Percentiles rank a stretch among this genome's conserved stretches.
Evolutionary conservation across 2,113 vertebrate genomes (phyloP).

Genomic region (Notiomystis cincta): DNA sequence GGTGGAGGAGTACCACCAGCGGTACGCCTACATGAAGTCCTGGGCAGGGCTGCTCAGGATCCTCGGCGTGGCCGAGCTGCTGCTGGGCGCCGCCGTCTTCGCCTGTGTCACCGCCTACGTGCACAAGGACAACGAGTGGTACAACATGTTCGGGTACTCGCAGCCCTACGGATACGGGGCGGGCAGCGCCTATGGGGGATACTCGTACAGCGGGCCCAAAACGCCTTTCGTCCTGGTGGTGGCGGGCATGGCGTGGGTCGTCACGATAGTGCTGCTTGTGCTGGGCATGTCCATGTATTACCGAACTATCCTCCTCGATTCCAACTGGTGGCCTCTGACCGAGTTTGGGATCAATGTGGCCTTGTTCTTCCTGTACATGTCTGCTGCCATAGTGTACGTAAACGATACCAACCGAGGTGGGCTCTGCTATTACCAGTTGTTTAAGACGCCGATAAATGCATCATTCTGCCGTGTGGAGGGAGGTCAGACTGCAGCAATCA

Average conservation of each 20-base stretch:
- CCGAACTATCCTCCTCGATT: constrained; percentile 89
- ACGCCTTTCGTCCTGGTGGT: constrained; percentile 88
- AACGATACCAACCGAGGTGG: constrained; percentile 88
- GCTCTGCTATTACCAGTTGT: constrained; percentile 83
- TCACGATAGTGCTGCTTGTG: constrained; percentile 84
- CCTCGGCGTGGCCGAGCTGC: constrained; percentile 81
- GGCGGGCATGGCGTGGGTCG: constrained; percentile 84
- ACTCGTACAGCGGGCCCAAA: constrained; percentile 85
- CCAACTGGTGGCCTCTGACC: constrained; percentile 91
- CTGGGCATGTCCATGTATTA: constrained; percentile 94
- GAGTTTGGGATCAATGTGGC: constrained; percentile 86
- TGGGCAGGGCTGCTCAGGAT: constrained; percentile 91
- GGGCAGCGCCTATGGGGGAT: constrained; percentile 69
- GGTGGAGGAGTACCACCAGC: constrained; percentile 80
- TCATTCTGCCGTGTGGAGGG: constrained; percentile 88
- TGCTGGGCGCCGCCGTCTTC: constrained; percentile 87
- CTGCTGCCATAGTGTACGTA: constrained; percentile 85
- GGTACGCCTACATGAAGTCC: constrained; percentile 93
- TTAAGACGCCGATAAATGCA: constrained; percentile 82
- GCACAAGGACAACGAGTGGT: constrained; percentile 96
- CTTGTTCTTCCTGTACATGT: constrained; percentile 83
- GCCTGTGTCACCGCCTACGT: constrained; percentile 94
- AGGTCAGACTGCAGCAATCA: constrained; percentile 87
- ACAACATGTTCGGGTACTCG: constrained; percentile 87
- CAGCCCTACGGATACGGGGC: constrained; percentile 75